Percentiles rank a stretch among this genome's conserved stretches.
Conservation (phyloP, 2,888 invertebrate genomes). For the Oscheius onirici region DNA sequence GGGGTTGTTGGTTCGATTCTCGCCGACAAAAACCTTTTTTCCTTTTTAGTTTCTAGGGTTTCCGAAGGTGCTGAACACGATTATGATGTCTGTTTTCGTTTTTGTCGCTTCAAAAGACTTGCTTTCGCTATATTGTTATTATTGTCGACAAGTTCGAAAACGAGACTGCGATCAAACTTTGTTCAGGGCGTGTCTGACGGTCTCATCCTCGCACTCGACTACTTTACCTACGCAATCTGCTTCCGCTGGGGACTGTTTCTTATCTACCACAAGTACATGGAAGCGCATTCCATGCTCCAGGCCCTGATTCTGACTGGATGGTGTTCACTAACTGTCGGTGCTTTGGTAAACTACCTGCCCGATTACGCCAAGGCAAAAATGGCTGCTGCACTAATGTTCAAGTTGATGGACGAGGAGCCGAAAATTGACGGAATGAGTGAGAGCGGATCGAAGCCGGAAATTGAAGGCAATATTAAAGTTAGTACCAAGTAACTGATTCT, state of each 20-base stretch:
- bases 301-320: background rate
- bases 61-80: too few relatives aligned
- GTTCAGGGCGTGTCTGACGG: too few relatives aligned
- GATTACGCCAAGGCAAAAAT: constrained; percentile 2
- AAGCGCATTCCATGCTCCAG: background rate
- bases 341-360: background rate
- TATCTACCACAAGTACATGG: constrained; percentile 1
- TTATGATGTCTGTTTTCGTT: too few relatives aligned
- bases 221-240: too few relatives aligned
- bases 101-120: too few relatives aligned
- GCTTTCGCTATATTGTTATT: too few relatives aligned
- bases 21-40: too few relatives aligned
- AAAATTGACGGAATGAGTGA: constrained; percentile 18
- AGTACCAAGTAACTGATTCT: background rate
- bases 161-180: too few relatives aligned
- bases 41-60: too few relatives aligned
- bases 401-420: constrained; percentile 4
- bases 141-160: too few relatives aligned
- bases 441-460: constrained; percentile 4
- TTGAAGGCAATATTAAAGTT: constrained; percentile 8
- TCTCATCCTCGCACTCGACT: too few relatives aligned
- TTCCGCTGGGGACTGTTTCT: background rate
- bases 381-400: background rate
- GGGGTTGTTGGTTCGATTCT: too few relatives aligned
- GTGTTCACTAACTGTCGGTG: background rate